Evolutionary conservation across 2,797 vertebrate species (phyloP).

Genomic region (Chaetophractus vellerosus): DNA sequence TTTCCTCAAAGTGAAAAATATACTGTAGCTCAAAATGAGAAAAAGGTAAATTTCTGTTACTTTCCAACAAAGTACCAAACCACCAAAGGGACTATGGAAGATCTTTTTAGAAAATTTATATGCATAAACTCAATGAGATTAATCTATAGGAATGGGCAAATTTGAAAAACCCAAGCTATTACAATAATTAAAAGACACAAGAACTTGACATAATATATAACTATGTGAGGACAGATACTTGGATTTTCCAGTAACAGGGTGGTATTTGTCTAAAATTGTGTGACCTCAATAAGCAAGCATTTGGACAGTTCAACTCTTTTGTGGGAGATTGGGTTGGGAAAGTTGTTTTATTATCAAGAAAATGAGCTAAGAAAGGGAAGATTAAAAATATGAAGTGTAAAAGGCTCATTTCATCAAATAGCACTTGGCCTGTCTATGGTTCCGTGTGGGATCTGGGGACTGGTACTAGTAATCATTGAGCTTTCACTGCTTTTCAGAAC

Average conservation of each 20-base stretch:
- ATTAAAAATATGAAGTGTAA: not conserved
- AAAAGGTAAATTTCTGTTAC: constrained; percentile 34
- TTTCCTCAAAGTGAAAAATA: constrained; percentile 69
- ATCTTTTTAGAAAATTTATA: constrained; percentile 55
- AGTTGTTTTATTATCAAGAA: constrained; percentile 80
- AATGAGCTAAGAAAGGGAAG: constrained; percentile 63
- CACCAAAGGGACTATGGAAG: constrained; percentile 33
- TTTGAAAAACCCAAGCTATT: constrained; percentile 74
- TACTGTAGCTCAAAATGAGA: constrained; percentile 47
- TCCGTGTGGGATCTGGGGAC: not conserved
- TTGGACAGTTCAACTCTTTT: constrained; percentile 81
- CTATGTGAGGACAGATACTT: constrained; percentile 81
- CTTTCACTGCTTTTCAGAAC: constrained; percentile 30
- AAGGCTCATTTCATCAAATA: constrained; percentile 15
- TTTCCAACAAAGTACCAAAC: constrained; percentile 13
- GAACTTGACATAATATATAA: constrained; percentile 66
- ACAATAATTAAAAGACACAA: constrained; percentile 75
- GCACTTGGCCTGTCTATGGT: not conserved
- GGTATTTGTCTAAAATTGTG: constrained; percentile 81
- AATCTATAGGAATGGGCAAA: constrained; percentile 63
- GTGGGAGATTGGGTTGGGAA: constrained; percentile 68
- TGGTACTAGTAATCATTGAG: not conserved
- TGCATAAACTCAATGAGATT: constrained; percentile 55
- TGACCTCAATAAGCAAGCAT: constrained; percentile 81
- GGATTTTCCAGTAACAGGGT: constrained; percentile 76